phyloP scores from a whole-genome alignment of 2,888 invertebrate species.

The Drosophila prostipennis region DNA sequence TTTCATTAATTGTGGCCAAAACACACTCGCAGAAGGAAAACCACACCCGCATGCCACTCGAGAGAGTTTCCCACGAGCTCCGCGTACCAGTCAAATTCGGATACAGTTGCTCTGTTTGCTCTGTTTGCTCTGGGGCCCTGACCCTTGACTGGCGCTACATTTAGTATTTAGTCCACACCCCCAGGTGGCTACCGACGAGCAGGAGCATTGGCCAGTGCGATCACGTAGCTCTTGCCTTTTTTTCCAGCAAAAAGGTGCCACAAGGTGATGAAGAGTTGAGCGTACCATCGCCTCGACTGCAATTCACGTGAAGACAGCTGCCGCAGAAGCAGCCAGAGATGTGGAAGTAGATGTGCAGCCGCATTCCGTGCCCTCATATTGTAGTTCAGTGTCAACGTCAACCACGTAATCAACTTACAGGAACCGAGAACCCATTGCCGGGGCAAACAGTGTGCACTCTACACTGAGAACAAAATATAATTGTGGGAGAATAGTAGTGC shows the following conservation, averaged over 20 bases:
- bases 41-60: constrained; percentile 82
- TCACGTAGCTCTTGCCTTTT: constrained; percentile 67
- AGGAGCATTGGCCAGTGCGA: constrained; percentile 60
- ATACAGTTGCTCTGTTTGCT: constrained; percentile 45
- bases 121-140: constrained; percentile 56
- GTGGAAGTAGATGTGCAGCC: constrained; percentile 50
- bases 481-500: too few relatives aligned
- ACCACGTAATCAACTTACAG: constrained; percentile 80
- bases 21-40: constrained; percentile 60
- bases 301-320: constrained; percentile 49
- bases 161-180: constrained; percentile 28
- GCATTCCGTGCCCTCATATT: constrained; percentile 70
- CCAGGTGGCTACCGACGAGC: constrained; percentile 45
- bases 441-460: constrained; percentile 11
- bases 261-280: constrained; percentile 55
- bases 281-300: constrained; percentile 13
- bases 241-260: constrained; percentile 54
- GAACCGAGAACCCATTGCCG: constrained; percentile 26
- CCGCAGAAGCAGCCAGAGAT: constrained; percentile 32
- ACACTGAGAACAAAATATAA: too few relatives aligned
- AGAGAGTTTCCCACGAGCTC: constrained; percentile 80
- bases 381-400: constrained; percentile 66
- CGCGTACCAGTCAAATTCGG: constrained; percentile 26
- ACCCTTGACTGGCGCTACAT: constrained; percentile 61
- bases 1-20: constrained; percentile 78